Evolutionary conservation across 2,113 vertebrate genomes (phyloP).

Genomic region (Rallus limicola): DNA sequence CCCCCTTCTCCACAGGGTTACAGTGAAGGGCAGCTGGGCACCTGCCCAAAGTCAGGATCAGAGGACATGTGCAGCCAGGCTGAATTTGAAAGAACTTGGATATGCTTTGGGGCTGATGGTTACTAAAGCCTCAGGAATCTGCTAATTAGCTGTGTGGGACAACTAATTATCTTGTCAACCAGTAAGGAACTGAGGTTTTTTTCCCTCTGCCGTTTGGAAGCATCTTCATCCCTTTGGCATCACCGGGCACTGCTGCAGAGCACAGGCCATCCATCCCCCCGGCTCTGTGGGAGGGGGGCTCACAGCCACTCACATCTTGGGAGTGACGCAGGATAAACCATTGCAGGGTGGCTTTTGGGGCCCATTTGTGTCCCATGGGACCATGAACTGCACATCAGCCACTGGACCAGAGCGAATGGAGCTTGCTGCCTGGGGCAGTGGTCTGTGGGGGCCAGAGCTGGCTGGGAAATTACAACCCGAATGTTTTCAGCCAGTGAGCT

Average conservation of each 20-base stretch:
- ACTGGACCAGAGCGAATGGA: rapidly evolving
- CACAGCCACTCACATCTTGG: too few species aligned
- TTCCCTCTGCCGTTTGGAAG: neutral
- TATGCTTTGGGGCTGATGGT: neutral
- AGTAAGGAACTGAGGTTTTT: neutral
- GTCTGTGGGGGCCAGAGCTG: neutral
- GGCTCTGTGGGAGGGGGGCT: neutral
- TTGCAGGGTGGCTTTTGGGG: too few species aligned
- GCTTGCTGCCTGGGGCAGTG: neutral
- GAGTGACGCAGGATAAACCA: neutral
- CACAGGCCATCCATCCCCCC: rapidly evolving
- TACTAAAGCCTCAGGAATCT: conserved; percentile 44
- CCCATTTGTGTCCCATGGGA: too few species aligned
- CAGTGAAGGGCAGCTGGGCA: neutral
- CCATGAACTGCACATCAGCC: neutral
- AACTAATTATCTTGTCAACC: conserved; percentile 29
- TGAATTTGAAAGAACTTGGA: neutral
- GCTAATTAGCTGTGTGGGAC: conserved; percentile 15
- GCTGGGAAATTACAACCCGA: neutral
- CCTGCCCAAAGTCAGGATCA: neutral
- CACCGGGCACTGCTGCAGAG: rapidly evolving
- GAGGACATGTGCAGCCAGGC: neutral
- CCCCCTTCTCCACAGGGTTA: neutral
- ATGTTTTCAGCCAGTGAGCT: neutral
- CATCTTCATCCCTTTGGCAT: neutral